These are phyloP conservation scores for Benthosema pterotum DNA, from an alignment of 2,797 vertebrate genomes.

Conservation along the genomic window DNA sequence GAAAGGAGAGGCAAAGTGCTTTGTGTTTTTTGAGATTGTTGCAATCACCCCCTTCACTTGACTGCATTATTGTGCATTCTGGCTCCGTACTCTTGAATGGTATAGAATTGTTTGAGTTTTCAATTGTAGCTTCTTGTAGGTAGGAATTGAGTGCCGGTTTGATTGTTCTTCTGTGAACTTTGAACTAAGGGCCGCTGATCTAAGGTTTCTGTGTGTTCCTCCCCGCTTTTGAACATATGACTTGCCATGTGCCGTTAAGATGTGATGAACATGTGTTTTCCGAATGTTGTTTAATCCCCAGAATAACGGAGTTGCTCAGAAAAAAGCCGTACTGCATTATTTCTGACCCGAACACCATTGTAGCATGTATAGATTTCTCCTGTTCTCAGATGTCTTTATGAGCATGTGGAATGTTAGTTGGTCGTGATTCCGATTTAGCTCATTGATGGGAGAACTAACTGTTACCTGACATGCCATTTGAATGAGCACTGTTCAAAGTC, in stretches of 20 bases:
- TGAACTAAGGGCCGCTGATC: conserved; percentile 57
- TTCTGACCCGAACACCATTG: conserved; percentile 26
- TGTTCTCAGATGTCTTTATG: conserved; percentile 58
- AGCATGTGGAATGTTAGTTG: conserved; percentile 73
- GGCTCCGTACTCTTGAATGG: conserved; percentile 21
- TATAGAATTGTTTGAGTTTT: conserved; percentile 38
- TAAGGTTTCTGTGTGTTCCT: conserved; percentile 50
- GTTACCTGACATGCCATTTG: conserved; percentile 51
- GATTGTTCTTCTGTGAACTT: conserved; percentile 45
- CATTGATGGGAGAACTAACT: conserved; percentile 33
- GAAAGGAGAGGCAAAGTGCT: conserved; percentile 53
- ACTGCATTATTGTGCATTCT: conserved; percentile 26
- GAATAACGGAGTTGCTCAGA: conserved; percentile 36
- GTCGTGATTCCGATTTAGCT: conserved; percentile 62
- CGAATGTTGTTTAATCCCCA: conserved; percentile 56
- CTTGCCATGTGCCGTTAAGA: conserved; percentile 49
- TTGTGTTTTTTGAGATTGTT: conserved; percentile 65
- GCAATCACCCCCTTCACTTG: conserved; percentile 37
- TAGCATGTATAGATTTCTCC: conserved; percentile 73
- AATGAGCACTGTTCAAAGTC: conserved; percentile 82
- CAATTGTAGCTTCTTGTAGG: conserved; percentile 58
- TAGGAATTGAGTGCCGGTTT: conserved; percentile 49
- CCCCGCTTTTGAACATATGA: conserved; percentile 52
- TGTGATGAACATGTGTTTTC: conserved; percentile 29
- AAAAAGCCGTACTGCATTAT: conserved; percentile 32